Conservation (phyloP, 2,888 invertebrate species). For the Dynastes maya region DNA sequence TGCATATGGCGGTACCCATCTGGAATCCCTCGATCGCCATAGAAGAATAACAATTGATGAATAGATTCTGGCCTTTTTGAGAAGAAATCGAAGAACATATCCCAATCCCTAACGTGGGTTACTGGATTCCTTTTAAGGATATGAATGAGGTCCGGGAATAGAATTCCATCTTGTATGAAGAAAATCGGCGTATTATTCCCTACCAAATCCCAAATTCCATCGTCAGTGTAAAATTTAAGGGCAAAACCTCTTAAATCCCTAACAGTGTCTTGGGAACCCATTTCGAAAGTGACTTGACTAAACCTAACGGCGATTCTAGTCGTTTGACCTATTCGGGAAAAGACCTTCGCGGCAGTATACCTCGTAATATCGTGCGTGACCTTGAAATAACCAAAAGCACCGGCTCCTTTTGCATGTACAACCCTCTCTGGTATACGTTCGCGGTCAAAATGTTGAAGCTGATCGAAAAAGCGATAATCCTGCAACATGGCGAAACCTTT, state of each 20-base stretch:
- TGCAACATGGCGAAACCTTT: slow-evolving; percentile 90
- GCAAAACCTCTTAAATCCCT: slow-evolving; percentile 95
- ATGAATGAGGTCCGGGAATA: slow-evolving; percentile 96
- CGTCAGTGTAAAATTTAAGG: slow-evolving; percentile 93
- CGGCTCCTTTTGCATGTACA: slow-evolving; percentile 96
- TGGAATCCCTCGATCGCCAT: slow-evolving; percentile 94
- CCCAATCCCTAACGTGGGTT: slow-evolving; percentile 91
- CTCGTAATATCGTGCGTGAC: slow-evolving; percentile 89
- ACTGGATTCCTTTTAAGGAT: slow-evolving; percentile 96
- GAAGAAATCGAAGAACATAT: slow-evolving; percentile 97
- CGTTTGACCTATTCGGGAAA: slow-evolving; percentile 83
- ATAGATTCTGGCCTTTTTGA: slow-evolving; percentile 89
- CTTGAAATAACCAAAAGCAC: slow-evolving; percentile 89
- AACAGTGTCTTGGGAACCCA: slow-evolving; percentile 91
- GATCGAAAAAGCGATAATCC: slow-evolving; percentile 85
- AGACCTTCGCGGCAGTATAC: slow-evolving; percentile 85
- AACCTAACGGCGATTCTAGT: slow-evolving; percentile 86
- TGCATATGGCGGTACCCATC: slow-evolving; percentile 85
- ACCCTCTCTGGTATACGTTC: slow-evolving; percentile 97
- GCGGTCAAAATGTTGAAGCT: slow-evolving; percentile 87
- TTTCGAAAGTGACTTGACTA: slow-evolving; percentile 91
- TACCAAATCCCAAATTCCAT: slow-evolving; percentile 94
- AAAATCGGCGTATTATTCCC: slow-evolving; percentile 95
- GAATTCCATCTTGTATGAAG: slow-evolving; percentile 90
- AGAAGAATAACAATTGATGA: slow-evolving; percentile 90